Evolutionary conservation across 2,113 vertebrate genomes (phyloP).

Genomic region (Eptatretus burgeri): DNA sequence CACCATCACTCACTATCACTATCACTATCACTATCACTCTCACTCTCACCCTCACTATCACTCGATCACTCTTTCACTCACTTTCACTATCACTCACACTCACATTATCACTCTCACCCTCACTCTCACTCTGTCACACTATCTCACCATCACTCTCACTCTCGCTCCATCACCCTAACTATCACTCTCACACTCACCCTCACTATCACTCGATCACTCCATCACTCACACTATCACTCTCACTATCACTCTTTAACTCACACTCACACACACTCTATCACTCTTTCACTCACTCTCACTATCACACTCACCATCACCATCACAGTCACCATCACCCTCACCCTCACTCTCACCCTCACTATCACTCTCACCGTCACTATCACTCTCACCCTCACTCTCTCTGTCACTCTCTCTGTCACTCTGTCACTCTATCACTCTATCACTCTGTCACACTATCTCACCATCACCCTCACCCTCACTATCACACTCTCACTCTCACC

Average conservation of each 20-base stretch:
- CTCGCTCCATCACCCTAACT: background rate
- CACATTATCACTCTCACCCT: too few species aligned
- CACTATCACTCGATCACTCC: background rate
- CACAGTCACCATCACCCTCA: too few species aligned
- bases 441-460: background rate
- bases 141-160: background rate
- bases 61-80: too few species aligned
- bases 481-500: background rate
- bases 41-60: too few species aligned
- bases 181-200: background rate
- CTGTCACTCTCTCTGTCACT: too few species aligned
- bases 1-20: too few species aligned
- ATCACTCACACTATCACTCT: background rate
- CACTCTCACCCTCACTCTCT: too few species aligned
- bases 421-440: too few species aligned
- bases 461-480: background rate
- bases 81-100: too few species aligned
- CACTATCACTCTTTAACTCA: background rate
- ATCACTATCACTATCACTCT: too few species aligned
- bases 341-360: too few species aligned
- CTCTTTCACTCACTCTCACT: background rate
- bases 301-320: background rate
- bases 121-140: background rate
- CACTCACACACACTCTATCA: background rate
- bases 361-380: too few species aligned